Base-by-base conservation (phyloP, 2,888 invertebrate genomes). In the Noctuana brunneofusca region DNA sequence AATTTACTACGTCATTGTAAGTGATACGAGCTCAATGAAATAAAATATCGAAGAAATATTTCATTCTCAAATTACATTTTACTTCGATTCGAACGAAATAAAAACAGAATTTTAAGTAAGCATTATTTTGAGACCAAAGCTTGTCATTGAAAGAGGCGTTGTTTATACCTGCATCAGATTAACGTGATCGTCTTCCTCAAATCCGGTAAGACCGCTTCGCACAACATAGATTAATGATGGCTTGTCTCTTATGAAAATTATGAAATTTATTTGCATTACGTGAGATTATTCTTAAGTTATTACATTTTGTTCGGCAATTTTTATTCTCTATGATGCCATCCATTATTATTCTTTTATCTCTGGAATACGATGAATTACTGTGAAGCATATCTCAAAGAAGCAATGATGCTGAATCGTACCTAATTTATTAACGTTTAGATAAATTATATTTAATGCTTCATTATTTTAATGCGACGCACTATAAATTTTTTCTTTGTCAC, bases 211-310 rank as follows among this genome's bases (percentile, higher is more conserved):
- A 58, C 63, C 9, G 62, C 60, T 58, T 66, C 50, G 53, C 63
- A 66, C 66, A 68, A 69, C 66, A 48, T 50, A 68, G 68, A 71
- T 71, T 69, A 68, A 72, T 71, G 68, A 49, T 64, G 54, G 66
- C 59, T 58, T 71, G 68, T 71, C 72, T 55, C 32, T 64, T 63
- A 59, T 63, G 65, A 70, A 70, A 68, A 70, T 69, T 58, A 63
- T 48, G 56, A 70, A 71, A 74, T 71, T 69, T 68, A 68, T 73
- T 71, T 71, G 63, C 54, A 57, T 64, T 66, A 69, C 69, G 66
- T 68, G 63, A 64, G 46, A 50, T 64, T 55, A 64, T 67, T 65
- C 46, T n/a, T 64, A 64, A 66, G 65, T 64, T 65, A 67, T 67
- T 59, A 60, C 48, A 58, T 38, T 54, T 46, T 56, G 41, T 58